A percentile compares a stretch with the other conserved stretches of the same genome.
Conservation (phyloP, 1,140 invertebrate genomes). For the Drosophila rufa region DNA sequence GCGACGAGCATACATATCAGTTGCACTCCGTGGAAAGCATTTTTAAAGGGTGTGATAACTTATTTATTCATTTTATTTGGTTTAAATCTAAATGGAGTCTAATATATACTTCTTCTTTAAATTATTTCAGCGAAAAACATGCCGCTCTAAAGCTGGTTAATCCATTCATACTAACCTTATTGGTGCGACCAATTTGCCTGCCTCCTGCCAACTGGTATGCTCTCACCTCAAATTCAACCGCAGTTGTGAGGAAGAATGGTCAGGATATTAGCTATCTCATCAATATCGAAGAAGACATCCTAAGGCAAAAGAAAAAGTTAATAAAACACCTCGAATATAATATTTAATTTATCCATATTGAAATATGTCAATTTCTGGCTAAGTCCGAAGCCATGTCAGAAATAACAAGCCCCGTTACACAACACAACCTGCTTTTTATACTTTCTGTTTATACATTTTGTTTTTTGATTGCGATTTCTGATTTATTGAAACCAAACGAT, state of each 20-base stretch:
- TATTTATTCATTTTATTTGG: too few species aligned
- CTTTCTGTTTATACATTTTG: slow-evolving; percentile 13
- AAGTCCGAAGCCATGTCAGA: slow-evolving; percentile 2
- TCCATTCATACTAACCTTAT: not conserved
- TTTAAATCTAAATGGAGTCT: too few species aligned
- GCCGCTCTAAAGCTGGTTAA: not conserved
- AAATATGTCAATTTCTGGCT: too few species aligned
- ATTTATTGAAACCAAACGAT: slow-evolving; percentile 1
- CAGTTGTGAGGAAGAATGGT: not conserved
- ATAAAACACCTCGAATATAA: too few species aligned
- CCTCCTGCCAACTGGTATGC: not conserved
- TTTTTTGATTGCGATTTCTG: slow-evolving; percentile 23
- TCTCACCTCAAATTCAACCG: not conserved
- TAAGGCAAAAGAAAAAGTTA: not conserved
- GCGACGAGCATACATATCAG: not conserved
- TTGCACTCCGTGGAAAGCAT: not conserved
- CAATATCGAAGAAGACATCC: not conserved
- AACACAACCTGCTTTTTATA: slow-evolving; percentile 27
- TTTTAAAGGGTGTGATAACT: not conserved
- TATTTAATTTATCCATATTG: too few species aligned
- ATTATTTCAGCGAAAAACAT: not conserved
- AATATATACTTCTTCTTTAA: not conserved
- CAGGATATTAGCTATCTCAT: not conserved
- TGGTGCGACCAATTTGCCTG: not conserved
- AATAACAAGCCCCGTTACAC: slow-evolving; percentile 4